Evolutionary conservation across 1,140 invertebrate genomes (phyloP).

Genomic region (Argopecten irradians): DNA sequence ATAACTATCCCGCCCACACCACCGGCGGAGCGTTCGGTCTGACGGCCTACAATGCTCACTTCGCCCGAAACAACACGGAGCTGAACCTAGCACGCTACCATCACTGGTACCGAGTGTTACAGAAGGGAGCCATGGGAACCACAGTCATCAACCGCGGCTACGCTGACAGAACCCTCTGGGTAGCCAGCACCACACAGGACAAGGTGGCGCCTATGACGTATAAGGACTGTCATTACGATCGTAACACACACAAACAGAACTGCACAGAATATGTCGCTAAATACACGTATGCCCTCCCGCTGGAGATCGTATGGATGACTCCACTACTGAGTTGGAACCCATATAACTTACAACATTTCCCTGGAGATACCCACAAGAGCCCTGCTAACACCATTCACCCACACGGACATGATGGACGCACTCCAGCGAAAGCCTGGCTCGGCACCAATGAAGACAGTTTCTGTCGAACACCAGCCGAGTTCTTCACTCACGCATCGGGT

Average conservation of each 20-base stretch:
- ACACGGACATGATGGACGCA: constrained; percentile 54
- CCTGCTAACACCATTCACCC: not conserved
- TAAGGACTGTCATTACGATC: constrained; percentile 33
- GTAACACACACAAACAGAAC: constrained; percentile 28
- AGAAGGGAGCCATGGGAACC: constrained; percentile 59
- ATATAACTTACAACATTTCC: constrained; percentile 50
- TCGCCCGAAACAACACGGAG: constrained; percentile 17
- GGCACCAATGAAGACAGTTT: constrained; percentile 52
- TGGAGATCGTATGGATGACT: constrained; percentile 68
- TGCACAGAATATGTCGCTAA: constrained; percentile 45
- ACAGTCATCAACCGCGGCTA: constrained; percentile 54
- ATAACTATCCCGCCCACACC: constrained; percentile 64
- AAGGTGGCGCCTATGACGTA: constrained; percentile 46
- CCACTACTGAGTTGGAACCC: constrained; percentile 68
- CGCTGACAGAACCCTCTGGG: constrained; percentile 60
- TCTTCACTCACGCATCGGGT: constrained; percentile 49
- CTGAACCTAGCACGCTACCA: constrained; percentile 57
- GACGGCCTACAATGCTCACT: not conserved
- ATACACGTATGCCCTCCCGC: constrained; percentile 64
- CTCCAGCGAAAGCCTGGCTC: constrained; percentile 59
- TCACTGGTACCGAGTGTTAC: constrained; percentile 50
- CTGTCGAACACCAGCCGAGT: constrained; percentile 61
- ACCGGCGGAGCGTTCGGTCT: constrained; percentile 59
- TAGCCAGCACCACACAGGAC: constrained; percentile 58
- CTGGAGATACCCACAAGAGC: not conserved